These are phyloP conservation scores for Eurystomus glaucurus DNA, from an alignment of 2,797 vertebrate species.

Conservation along the genomic window DNA sequence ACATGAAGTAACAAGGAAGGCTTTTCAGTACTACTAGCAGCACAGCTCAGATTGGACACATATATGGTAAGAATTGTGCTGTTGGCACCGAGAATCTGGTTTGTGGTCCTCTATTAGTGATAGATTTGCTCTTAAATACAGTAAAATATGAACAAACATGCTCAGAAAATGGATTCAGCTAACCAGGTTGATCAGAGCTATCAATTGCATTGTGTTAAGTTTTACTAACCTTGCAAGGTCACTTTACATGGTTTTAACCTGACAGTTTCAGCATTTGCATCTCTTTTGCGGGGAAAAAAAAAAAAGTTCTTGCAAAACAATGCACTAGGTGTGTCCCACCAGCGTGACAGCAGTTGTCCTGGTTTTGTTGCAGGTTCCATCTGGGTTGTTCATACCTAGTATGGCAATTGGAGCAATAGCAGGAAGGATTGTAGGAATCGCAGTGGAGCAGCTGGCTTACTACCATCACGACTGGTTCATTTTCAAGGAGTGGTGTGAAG, in stretches of 20 bases:
- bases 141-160: not conserved
- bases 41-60: not conserved
- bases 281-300: not conserved
- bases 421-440: slow-evolving; percentile 97
- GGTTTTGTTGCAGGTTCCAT: slow-evolving; percentile 88
- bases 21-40: not conserved
- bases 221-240: not conserved
- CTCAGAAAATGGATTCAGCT: not conserved
- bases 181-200: not conserved
- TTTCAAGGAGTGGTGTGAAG: slow-evolving; percentile 98
- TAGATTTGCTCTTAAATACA: not conserved
- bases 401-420: slow-evolving; percentile 99
- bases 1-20: not conserved
- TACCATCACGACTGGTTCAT: slow-evolving; percentile 99
- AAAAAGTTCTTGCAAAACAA: rapidly evolving
- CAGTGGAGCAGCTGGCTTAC: slow-evolving; percentile 96
- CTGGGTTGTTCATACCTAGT: slow-evolving; percentile 97
- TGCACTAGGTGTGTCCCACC: not conserved
- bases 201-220: not conserved
- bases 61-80: not conserved
- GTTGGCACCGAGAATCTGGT: not conserved
- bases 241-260: not conserved
- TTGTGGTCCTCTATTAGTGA: not conserved
- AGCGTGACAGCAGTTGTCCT: not conserved
- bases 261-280: not conserved